phyloP scores from a whole-genome alignment of 1,140 invertebrate species.

The Drosophila tropicalis region DNA sequence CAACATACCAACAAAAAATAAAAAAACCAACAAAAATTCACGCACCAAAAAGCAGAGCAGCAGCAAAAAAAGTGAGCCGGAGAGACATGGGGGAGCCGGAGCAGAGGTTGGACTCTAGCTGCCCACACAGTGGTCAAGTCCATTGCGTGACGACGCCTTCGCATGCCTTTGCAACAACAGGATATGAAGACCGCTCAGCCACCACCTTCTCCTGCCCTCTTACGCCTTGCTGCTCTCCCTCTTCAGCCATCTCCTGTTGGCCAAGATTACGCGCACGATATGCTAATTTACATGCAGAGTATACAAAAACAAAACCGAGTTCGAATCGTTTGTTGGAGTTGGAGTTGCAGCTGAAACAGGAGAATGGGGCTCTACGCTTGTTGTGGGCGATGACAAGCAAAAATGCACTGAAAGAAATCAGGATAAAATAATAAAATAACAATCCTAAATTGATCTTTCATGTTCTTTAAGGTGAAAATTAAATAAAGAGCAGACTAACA shows the following conservation, averaged over 20 bases:
- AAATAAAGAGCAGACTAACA: too few relatives aligned
- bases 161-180: conserved; percentile 74
- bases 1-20: conserved; percentile 2
- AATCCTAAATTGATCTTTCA: too few relatives aligned
- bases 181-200: conserved; percentile 32
- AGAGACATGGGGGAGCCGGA: not conserved
- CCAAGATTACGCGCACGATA: conserved; percentile 80
- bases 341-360: conserved; percentile 41
- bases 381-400: conserved; percentile 14
- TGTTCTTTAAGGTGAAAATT: too few relatives aligned
- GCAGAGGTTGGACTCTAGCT: conserved; percentile 31
- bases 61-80: not conserved
- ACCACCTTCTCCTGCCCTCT: not conserved
- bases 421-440: too few relatives aligned
- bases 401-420: not conserved
- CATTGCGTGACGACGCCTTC: conserved; percentile 77
- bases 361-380: not conserved
- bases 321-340: conserved; percentile 23
- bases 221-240: not conserved
- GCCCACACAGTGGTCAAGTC: conserved; percentile 74
- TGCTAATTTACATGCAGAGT: conserved; percentile 76
- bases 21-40: conserved; percentile 16
- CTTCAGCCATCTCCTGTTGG: conserved; percentile 51
- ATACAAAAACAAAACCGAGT: conserved; percentile 25
- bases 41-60: conserved; percentile 43